These are phyloP conservation scores for Trissolcus brochymenae DNA, from an alignment of 2,888 invertebrate species.

Conservation along the genomic window DNA sequence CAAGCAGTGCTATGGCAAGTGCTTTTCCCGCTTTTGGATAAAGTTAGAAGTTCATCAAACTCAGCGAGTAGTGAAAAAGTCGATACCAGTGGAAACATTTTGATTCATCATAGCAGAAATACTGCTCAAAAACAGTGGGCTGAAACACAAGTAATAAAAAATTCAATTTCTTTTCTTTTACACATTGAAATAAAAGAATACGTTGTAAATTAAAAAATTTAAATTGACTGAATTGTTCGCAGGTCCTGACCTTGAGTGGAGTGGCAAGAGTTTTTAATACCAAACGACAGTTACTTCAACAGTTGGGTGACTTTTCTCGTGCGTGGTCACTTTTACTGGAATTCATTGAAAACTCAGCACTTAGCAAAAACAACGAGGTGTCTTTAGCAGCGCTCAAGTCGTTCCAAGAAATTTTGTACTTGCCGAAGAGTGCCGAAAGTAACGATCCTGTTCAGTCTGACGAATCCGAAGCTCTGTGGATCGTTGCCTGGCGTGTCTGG, in stretches of 20 bases:
- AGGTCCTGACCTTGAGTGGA: conserved; percentile 91
- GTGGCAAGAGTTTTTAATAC: conserved; percentile 95
- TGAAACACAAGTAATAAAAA: conserved; percentile 87
- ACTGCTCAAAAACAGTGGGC: conserved; percentile 99
- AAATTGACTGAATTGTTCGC: conserved; percentile 34
- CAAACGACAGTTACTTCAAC: conserved; percentile 88
- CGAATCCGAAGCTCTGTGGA: conserved; percentile 83
- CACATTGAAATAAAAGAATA: neutral
- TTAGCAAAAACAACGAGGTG: conserved; percentile 95
- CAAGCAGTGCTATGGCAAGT: conserved; percentile 96
- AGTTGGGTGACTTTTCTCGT: conserved; percentile 92
- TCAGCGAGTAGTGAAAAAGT: conserved; percentile 88
- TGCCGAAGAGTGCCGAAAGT: conserved; percentile 79
- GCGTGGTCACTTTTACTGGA: conserved; percentile 96
- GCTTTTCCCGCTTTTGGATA: conserved; percentile 94
- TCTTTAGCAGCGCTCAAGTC: conserved; percentile 97
- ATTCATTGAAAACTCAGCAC: conserved; percentile 94
- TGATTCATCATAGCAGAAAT: conserved; percentile 98
- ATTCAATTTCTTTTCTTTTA: neutral
- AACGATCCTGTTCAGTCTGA: conserved; percentile 71
- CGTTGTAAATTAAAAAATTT: conserved; percentile 6
- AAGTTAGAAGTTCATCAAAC: conserved; percentile 87
- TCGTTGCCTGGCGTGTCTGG: conserved; percentile 92
- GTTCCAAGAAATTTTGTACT: conserved; percentile 94
- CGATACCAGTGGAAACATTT: conserved; percentile 93